Evolutionary conservation across 2,888 invertebrate genomes (phyloP).

Genomic region (Colostygia pectinataria): DNA sequence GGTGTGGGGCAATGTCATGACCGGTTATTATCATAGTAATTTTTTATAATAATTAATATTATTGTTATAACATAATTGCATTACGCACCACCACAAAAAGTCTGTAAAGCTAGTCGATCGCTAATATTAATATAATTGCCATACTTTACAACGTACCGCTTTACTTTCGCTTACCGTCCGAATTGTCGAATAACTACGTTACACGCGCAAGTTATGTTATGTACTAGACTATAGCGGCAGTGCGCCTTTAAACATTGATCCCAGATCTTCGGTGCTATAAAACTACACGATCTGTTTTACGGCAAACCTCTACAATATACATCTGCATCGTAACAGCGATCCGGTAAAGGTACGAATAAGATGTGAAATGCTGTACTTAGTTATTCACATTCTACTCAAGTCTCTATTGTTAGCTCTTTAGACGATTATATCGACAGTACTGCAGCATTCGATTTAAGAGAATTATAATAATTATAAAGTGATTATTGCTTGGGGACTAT

Average conservation of each 20-base stretch:
- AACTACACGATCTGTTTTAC: slow-evolving; percentile 67
- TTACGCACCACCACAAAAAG: too few relatives aligned
- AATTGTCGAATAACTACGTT: slow-evolving; percentile 12
- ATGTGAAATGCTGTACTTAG: slow-evolving; percentile 53
- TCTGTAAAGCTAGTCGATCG: too few relatives aligned
- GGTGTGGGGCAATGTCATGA: too few relatives aligned
- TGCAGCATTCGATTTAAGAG: too few relatives aligned
- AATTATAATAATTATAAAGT: too few relatives aligned
- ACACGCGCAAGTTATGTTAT: slow-evolving; percentile 52
- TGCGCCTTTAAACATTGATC: slow-evolving; percentile 48
- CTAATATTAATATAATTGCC: slow-evolving; percentile 25
- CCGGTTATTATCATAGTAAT: too few relatives aligned
- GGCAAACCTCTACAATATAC: slow-evolving; percentile 58
- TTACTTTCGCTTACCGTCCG: neutral
- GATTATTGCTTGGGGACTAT: too few relatives aligned
- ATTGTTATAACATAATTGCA: too few relatives aligned
- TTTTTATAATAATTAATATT: too few relatives aligned
- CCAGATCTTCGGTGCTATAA: slow-evolving; percentile 53
- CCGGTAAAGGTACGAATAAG: slow-evolving; percentile 59
- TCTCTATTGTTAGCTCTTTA: too few relatives aligned
- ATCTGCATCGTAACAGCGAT: slow-evolving; percentile 55
- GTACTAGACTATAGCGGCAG: slow-evolving; percentile 53
- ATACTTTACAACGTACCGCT: slow-evolving; percentile 23
- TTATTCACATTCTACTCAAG: slow-evolving; percentile 55
- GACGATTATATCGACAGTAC: too few relatives aligned